Conservation (phyloP, 2,797 vertebrate genomes). For the Phoeniculus purpureus region DNA sequence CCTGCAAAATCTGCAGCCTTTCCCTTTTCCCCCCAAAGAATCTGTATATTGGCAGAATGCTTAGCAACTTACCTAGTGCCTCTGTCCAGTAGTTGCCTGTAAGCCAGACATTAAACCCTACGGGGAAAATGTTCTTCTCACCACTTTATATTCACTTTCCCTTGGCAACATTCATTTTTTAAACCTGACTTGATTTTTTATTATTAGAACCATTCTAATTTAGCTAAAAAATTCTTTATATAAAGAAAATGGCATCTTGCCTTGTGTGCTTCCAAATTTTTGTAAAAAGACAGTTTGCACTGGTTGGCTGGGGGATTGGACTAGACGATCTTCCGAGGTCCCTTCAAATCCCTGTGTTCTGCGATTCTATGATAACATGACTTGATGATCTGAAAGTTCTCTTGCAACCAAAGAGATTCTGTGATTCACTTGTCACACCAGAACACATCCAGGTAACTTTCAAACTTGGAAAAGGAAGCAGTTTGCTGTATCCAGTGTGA, state of each 20-base stretch:
- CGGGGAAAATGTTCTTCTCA: not conserved
- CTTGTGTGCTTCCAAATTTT: conserved; percentile 1
- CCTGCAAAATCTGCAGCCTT: not conserved
- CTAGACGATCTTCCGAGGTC: no score
- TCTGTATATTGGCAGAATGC: not conserved
- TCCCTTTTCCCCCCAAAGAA: not conserved
- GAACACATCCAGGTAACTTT: not conserved
- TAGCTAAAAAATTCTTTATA: not conserved
- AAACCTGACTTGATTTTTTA: not conserved
- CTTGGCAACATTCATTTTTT: not conserved
- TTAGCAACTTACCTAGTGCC: not conserved
- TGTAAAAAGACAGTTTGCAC: not conserved
- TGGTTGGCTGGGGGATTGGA: no score
- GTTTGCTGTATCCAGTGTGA: not conserved
- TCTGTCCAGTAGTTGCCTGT: not conserved
- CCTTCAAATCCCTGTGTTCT: no score
- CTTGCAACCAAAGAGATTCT: no score
- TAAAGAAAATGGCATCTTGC: not conserved
- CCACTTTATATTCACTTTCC: not conserved
- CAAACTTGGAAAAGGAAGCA: not conserved
- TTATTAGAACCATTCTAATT: not conserved
- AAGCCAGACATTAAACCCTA: not conserved
- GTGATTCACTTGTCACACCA: not conserved
- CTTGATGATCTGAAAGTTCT: no score
- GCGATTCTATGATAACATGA: no score